phyloP scores from a whole-genome alignment of 2,888 invertebrate genomes.

The Tolmerus cingulatus region DNA sequence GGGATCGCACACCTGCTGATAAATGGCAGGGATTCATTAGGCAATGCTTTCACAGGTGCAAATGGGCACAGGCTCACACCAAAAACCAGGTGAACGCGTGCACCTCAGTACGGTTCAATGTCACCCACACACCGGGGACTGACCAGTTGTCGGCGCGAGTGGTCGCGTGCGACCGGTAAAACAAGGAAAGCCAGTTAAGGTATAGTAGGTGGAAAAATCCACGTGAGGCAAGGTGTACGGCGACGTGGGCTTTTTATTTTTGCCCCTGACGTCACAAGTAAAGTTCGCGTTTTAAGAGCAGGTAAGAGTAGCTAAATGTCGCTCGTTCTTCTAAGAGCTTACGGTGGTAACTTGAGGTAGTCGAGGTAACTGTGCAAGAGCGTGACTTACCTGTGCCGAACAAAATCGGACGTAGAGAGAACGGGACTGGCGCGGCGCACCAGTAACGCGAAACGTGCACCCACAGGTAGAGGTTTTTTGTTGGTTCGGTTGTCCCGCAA shows the following conservation, averaged over 20 bases:
- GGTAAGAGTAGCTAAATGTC: neutral
- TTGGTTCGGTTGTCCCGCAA: neutral
- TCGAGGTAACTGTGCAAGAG: neutral
- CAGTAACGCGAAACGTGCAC: neutral
- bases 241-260: neutral
- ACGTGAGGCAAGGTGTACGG: neutral
- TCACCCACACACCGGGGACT: neutral
- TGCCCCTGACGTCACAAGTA: neutral
- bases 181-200: neutral
- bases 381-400: neutral
- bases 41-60: neutral
- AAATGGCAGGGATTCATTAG: neutral
- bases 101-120: neutral
- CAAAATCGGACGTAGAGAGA: neutral
- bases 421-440: neutral
- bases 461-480: neutral
- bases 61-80: neutral
- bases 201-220: neutral
- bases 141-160: neutral
- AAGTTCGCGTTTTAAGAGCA: neutral
- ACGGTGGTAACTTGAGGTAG: neutral
- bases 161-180: neutral
- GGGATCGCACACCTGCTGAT: neutral
- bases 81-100: neutral
- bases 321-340: neutral